Base-by-base conservation (phyloP, 2,797 vertebrate species). In the Sebastolobus alascanus region DNA sequence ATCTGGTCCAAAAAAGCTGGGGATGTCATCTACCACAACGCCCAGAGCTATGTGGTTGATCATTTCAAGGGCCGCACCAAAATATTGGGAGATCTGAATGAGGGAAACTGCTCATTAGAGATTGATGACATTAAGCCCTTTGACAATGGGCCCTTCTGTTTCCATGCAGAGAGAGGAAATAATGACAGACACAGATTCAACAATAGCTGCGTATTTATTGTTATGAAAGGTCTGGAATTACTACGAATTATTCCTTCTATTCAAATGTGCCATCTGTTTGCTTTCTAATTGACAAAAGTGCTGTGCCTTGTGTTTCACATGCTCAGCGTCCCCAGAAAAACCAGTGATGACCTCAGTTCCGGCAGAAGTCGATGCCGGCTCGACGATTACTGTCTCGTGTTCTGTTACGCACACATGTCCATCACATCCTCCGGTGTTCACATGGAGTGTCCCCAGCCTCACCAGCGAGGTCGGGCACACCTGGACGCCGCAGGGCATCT, bases 121-220 rank as follows among this genome's bases (percentile, higher is more conserved):
- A 91, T 94, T 18, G 89, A 95, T 16, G 29, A 93, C 64, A 85
- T 95, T 46, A 89, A 92, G 63, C 70, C 87, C 4, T 93, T 94
- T 78, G 94, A 94, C 81, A 94, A 93, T 0, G 91, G 94, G 4
- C 94, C 94, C 2, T 94, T 94, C 81, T 94, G 94, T 74, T 94
- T 95, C 69, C 66, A 22, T 37, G 91, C 89, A 56, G 80, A 94
- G 82, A 90, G 8, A 64, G 78, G 3, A 43, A 31, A 22, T 0
- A 35, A 22, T 0, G 65, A 75, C 0, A 84, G 46, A 72, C 89
- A 91, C 35, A 70, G 14, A 22, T 94, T 94, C 77, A 94, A 91
- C 83, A 90, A 92, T 71, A 94, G 91, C 85, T 94, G 93, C 38
- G 93, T 92, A 8, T 94, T 94, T 70, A 76, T 93, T 73, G 43